A percentile compares a stretch with the other conserved stretches of the same genome.
phyloP scores from a whole-genome alignment of 2,113 vertebrate species.

The Steatornis caripensis region DNA sequence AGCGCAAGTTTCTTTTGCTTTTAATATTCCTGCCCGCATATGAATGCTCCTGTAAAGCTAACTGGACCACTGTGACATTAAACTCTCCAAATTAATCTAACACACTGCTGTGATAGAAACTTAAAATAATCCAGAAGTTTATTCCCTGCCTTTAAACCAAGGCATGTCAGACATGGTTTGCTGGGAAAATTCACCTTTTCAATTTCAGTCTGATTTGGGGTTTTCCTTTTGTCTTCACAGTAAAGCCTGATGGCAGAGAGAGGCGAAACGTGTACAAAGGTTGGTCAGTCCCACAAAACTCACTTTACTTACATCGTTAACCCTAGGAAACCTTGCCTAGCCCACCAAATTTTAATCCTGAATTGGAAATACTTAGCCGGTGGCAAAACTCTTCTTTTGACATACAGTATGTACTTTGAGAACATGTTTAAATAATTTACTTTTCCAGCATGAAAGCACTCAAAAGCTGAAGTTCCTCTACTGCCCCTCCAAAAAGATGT shows the following conservation, averaged over 20 bases:
- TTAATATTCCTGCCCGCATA: not conserved
- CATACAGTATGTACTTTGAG: not conserved
- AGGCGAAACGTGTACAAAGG: accelerated
- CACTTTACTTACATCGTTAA: not conserved
- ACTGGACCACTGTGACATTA: not conserved
- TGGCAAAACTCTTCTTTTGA: not conserved
- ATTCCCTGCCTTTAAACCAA: not conserved
- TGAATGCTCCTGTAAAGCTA: not conserved
- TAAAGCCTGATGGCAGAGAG: not conserved
- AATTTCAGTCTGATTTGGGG: not conserved
- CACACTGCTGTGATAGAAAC: not conserved
- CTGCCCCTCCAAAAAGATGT: not conserved
- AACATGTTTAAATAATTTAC: not conserved
- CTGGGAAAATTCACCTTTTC: not conserved
- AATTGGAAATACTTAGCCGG: not conserved
- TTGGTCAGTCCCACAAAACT: not conserved
- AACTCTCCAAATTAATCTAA: not conserved
- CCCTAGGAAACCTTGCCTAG: not conserved
- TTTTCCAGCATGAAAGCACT: not conserved
- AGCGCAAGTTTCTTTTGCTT: not conserved
- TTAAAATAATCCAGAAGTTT: not conserved
- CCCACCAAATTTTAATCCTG: not conserved
- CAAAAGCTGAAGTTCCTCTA: not conserved
- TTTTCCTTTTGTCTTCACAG: not conserved
- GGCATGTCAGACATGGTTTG: not conserved